Conservation (phyloP, 2,797 vertebrate genomes). For the Atherinosoma microstoma region DNA sequence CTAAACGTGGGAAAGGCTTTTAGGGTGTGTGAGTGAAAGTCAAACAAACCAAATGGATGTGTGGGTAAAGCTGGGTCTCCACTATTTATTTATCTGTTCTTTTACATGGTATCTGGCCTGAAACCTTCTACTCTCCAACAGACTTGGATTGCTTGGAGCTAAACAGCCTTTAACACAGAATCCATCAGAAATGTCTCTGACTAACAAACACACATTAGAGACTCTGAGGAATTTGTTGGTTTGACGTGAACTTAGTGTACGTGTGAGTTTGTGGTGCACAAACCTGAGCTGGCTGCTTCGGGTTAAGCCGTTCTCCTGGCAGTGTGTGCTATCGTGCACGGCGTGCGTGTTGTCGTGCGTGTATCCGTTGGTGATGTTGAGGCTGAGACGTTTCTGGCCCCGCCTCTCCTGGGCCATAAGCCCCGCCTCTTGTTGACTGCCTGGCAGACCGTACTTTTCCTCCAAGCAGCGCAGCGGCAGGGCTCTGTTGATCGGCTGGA, state of each 20-base stretch:
- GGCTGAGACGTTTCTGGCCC: conserved; percentile 89
- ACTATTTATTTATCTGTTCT: conserved; percentile 13
- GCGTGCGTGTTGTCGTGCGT: conserved; percentile 62
- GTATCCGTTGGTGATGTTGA: conserved; percentile 86
- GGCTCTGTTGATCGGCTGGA: conserved; percentile 93
- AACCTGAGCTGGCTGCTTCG: conserved; percentile 89
- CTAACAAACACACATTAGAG: background rate
- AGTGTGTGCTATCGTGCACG: conserved; percentile 34
- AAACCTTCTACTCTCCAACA: conserved; percentile 5
- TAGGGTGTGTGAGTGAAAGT: background rate
- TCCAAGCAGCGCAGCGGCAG: conserved; percentile 92
- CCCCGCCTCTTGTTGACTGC: conserved; percentile 66
- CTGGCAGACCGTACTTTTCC: conserved; percentile 88
- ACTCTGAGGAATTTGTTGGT: background rate
- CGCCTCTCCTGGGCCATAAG: conserved; percentile 78
- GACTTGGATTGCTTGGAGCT: background rate
- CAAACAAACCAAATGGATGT: background rate
- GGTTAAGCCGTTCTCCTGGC: conserved; percentile 72
- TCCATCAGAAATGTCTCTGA: conserved; percentile 6
- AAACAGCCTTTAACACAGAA: background rate
- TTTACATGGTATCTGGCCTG: conserved; percentile 19
- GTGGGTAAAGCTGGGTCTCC: conserved; percentile 20
- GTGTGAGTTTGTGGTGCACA: conserved; percentile 7
- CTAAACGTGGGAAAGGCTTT: conserved; percentile 11
- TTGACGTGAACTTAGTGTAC: background rate